A percentile compares a stretch with the other conserved stretches of the same genome.
Evolutionary conservation across 2,888 invertebrate genomes (phyloP).

Genomic region (Oeneis ivallda): DNA sequence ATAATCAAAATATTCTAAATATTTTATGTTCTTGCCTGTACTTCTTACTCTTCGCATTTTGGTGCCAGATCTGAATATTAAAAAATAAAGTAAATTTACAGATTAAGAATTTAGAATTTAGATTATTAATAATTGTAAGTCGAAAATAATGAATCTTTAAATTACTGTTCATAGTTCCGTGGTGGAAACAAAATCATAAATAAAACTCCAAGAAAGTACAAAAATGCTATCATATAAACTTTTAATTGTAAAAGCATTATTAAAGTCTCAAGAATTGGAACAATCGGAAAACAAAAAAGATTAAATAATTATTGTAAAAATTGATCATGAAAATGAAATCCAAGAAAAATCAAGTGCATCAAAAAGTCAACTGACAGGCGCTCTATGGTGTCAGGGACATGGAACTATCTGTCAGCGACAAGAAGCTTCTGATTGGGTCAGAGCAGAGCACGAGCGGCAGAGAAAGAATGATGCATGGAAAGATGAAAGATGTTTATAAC

Average conservation of each 20-base stretch:
- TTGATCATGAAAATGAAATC: not conserved
- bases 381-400: too few species aligned
- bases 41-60: conserved; percentile 60
- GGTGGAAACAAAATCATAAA: conserved; percentile 71
- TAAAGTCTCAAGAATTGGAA: conserved; percentile 5
- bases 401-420: too few species aligned
- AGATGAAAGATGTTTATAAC: too few species aligned
- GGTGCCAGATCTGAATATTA: conserved; percentile 64
- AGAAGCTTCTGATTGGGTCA: too few species aligned
- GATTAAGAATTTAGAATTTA: too few species aligned
- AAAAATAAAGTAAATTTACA: not conserved
- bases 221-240: conserved; percentile 59
- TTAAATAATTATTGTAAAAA: not conserved
- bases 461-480: too few species aligned
- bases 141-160: not conserved
- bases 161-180: conserved; percentile 62
- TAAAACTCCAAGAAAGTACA: conserved; percentile 64
- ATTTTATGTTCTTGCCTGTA: conserved; percentile 44
- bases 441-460: too few species aligned
- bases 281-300: not conserved
- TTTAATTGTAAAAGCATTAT: conserved; percentile 71
- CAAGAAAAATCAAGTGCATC: too few species aligned
- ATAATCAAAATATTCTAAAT: conserved; percentile 52
- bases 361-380: too few species aligned
- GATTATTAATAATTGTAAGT: too few species aligned